A percentile compares a stretch with the other conserved stretches of the same genome.
Evolutionary conservation across 2,113 vertebrate species (phyloP).

Genomic region (Percina caprodes): DNA sequence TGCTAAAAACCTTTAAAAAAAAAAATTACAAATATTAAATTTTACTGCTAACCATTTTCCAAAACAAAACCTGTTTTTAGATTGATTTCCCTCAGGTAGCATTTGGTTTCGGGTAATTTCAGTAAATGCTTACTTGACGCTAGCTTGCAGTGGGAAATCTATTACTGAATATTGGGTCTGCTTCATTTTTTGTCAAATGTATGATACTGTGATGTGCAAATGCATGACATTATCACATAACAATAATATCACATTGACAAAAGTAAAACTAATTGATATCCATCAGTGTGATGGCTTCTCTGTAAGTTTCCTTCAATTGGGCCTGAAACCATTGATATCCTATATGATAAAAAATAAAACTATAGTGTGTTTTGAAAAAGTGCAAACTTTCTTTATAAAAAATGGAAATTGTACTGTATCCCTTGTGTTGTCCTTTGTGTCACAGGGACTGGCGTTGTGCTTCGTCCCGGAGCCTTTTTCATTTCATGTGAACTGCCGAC

Average conservation of each 20-base stretch:
- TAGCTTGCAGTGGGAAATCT: neutral
- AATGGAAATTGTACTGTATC: no score
- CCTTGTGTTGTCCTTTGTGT: no score
- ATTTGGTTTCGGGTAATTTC: neutral
- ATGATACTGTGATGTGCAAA: no score
- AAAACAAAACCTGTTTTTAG: neutral
- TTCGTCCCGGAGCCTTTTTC: no score
- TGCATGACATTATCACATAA: no score
- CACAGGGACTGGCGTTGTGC: no score
- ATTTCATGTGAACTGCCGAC: no score
- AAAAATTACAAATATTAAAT: neutral
- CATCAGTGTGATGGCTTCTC: neutral
- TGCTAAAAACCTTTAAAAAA: neutral
- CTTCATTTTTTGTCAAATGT: no score
- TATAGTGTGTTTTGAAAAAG: neutral
- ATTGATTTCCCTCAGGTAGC: neutral
- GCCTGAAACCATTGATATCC: neutral
- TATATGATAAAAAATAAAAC: neutral
- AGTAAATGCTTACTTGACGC: neutral
- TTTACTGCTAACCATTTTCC: neutral
- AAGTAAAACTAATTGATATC: neutral
- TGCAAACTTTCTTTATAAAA: no score
- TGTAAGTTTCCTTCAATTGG: neutral
- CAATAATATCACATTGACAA: no score
- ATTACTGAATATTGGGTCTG: neutral